These are phyloP conservation scores for Hemitrygon akajei DNA, from an alignment of 2,797 vertebrate genomes.

Conservation along the genomic window DNA sequence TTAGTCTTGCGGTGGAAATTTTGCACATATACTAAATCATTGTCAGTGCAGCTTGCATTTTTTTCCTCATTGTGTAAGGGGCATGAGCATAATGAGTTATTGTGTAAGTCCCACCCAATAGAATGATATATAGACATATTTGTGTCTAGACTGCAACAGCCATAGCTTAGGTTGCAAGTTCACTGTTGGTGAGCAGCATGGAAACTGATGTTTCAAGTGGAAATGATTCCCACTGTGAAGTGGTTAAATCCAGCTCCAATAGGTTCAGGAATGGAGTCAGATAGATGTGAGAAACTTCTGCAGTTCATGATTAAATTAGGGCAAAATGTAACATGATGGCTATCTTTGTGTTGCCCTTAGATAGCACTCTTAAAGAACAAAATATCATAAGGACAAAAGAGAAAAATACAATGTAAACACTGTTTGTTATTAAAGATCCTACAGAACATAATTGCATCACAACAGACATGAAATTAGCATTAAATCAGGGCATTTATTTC, in stretches of 20 bases:
- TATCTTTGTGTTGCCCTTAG: neutral
- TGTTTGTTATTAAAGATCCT: neutral
- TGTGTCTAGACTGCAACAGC: neutral
- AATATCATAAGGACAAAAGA: neutral
- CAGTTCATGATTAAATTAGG: neutral
- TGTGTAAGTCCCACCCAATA: neutral
- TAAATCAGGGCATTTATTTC: neutral
- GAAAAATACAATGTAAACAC: neutral
- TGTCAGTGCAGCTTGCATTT: neutral
- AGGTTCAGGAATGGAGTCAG: neutral
- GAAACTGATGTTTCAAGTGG: neutral
- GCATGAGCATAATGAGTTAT: neutral
- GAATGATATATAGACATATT: neutral
- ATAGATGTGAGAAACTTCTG: neutral
- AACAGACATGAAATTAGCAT: neutral
- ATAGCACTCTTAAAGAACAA: neutral
- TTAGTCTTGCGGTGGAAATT: neutral
- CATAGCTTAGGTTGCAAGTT: neutral
- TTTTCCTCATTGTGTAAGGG: constrained; percentile 3
- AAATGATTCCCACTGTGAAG: neutral
- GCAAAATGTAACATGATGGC: neutral
- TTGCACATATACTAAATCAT: neutral
- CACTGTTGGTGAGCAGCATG: neutral
- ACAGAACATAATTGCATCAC: neutral
- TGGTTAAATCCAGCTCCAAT: neutral